phyloP scores from a whole-genome alignment of 1,140 invertebrate species.

The Diorhabda carinulata region DNA sequence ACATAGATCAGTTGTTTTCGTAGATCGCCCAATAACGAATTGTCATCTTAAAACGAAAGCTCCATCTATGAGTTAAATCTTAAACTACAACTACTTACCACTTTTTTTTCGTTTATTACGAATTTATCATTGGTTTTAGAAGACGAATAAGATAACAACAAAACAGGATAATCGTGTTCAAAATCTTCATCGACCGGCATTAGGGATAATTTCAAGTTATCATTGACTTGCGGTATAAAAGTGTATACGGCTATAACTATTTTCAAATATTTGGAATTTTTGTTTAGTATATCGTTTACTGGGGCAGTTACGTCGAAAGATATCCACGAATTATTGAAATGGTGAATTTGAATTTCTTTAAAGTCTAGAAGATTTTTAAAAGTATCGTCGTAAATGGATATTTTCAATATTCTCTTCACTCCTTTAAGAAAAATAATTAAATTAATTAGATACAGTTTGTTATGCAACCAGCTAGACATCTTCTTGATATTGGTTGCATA shows the following conservation, averaged over 20 bases:
- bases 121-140: conserved; percentile 19
- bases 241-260: conserved; percentile 32
- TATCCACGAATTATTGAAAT: conserved; percentile 43
- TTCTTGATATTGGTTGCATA: background rate
- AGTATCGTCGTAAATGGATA: conserved; percentile 38
- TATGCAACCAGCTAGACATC: background rate
- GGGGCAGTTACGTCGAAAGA: conserved; percentile 40
- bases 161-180: conserved; percentile 44
- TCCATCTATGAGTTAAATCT: no score
- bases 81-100: background rate
- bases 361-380: conserved; percentile 26
- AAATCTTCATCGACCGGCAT: conserved; percentile 37
- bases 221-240: conserved; percentile 24
- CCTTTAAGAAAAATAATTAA: conserved; percentile 21
- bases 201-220: conserved; percentile 39
- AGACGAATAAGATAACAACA: conserved; percentile 39
- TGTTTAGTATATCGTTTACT: conserved; percentile 31
- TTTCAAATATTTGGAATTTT: conserved; percentile 34
- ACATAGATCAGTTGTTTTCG: no score
- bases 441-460: background rate
- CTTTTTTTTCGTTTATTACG: conserved; percentile 11
- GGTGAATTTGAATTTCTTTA: conserved; percentile 34
- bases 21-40: no score
- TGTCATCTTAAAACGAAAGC: no score
- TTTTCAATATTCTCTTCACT: conserved; percentile 33